Evolutionary conservation across 2,888 invertebrate genomes (phyloP).

Genomic region (Apomyelois bistriatella): DNA sequence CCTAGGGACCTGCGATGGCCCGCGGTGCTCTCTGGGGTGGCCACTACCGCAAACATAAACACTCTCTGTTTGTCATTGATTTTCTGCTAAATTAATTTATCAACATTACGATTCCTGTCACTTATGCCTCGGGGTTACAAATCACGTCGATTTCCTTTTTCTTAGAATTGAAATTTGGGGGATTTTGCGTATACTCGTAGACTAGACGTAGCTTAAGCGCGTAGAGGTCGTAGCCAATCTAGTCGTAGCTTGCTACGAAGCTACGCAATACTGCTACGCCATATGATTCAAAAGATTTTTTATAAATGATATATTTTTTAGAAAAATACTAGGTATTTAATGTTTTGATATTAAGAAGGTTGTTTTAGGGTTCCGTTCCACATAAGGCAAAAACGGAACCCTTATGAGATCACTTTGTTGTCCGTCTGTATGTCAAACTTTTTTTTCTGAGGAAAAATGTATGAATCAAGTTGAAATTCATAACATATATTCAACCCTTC

Average conservation of each 20-base stretch:
- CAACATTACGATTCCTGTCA: conserved; percentile 31
- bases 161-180: conserved; percentile 17
- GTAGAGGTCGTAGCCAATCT: not conserved
- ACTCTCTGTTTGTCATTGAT: conserved; percentile 70
- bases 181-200: not conserved
- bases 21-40: conserved; percentile 48
- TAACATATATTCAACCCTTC: no score
- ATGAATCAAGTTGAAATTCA: no score
- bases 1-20: conserved; percentile 28
- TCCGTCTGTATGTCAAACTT: no score
- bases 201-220: not conserved
- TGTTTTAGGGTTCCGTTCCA: no score
- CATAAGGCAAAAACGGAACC: no score
- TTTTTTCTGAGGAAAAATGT: no score
- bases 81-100: conserved; percentile 77
- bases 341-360: no score
- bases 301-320: no score
- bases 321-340: no score
- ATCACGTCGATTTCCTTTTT: conserved; percentile 17
- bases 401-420: no score
- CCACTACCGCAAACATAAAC: conserved; percentile 61
- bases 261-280: not conserved
- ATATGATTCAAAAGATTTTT: no score
- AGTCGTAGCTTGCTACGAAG: not conserved
- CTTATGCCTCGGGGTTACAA: conserved; percentile 8